phyloP scores from a whole-genome alignment of 2,888 invertebrate genomes.

The Tinea semifulvella region DNA sequence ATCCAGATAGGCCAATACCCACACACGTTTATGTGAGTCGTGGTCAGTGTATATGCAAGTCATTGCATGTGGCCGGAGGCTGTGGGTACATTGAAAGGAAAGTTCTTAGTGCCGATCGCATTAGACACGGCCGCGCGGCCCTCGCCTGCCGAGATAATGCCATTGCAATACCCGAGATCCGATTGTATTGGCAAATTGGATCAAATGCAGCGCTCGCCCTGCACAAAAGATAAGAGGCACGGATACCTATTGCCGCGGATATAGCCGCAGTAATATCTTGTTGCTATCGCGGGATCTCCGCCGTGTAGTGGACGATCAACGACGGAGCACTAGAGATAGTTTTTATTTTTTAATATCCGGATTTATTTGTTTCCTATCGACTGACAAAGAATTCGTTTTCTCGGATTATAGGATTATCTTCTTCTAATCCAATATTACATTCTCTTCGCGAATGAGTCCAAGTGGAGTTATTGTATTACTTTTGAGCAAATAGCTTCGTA shows the following conservation, averaged over 20 bases:
- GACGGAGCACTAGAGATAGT: conserved; percentile 29
- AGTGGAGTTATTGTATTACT: neutral
- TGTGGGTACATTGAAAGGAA: conserved; percentile 25
- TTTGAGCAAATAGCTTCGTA: neutral
- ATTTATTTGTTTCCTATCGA: conserved; percentile 8
- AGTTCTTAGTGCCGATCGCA: conserved; percentile 48
- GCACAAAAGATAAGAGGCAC: conserved; percentile 57
- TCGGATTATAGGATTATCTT: conserved; percentile 11
- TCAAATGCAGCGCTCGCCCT: conserved; percentile 61
- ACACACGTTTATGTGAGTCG: neutral
- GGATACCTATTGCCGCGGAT: conserved; percentile 24
- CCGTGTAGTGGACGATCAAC: conserved; percentile 28
- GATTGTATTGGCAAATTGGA: conserved; percentile 68
- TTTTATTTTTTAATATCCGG: conserved; percentile 25
- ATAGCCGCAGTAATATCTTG: conserved; percentile 47
- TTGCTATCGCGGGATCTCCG: conserved; percentile 40
- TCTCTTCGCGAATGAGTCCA: conserved; percentile 4
- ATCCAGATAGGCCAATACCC: no score
- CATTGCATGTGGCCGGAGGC: conserved; percentile 9
- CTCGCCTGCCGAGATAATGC: conserved; percentile 54
- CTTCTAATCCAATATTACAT: conserved; percentile 11
- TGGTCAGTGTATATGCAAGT: neutral
- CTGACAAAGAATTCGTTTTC: conserved; percentile 11
- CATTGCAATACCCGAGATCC: conserved; percentile 60
- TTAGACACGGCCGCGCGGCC: conserved; percentile 42